Conservation (phyloP, 2,113 vertebrate species). For the Anas platyrhynchos region DNA sequence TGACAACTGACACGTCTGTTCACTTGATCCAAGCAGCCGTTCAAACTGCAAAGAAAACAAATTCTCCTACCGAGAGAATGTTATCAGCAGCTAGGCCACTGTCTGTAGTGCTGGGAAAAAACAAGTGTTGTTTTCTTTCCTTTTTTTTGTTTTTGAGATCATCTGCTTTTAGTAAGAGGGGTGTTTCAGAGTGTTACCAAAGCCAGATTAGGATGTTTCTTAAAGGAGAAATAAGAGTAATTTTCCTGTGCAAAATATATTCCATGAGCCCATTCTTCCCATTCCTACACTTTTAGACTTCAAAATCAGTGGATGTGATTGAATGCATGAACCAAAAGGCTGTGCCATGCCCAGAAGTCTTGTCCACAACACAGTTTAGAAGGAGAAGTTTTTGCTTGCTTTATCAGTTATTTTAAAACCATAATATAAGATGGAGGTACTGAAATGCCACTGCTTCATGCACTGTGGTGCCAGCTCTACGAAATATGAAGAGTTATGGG, state of each 20-base stretch:
- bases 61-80: not conserved
- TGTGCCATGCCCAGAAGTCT: not conserved
- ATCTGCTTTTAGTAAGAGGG: not conserved
- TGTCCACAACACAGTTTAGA: not conserved
- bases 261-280: not conserved
- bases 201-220: not conserved
- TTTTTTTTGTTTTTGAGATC: not conserved
- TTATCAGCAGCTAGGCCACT: not conserved
- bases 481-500: not conserved
- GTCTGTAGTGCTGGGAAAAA: not conserved
- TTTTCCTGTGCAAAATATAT: not conserved
- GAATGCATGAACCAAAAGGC: not conserved
- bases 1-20: not conserved
- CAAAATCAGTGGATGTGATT: not conserved
- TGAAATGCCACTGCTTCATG: not conserved
- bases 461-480: not conserved
- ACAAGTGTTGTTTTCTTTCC: fast-evolving
- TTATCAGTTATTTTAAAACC: not conserved
- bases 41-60: not conserved
- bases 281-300: not conserved
- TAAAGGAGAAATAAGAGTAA: not conserved
- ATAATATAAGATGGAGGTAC: not conserved
- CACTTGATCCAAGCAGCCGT: not conserved
- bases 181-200: not conserved
- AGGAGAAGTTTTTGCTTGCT: not conserved